Evolutionary conservation across 2,797 vertebrate species (phyloP).

Genomic region (Peromyscus nudipes): DNA sequence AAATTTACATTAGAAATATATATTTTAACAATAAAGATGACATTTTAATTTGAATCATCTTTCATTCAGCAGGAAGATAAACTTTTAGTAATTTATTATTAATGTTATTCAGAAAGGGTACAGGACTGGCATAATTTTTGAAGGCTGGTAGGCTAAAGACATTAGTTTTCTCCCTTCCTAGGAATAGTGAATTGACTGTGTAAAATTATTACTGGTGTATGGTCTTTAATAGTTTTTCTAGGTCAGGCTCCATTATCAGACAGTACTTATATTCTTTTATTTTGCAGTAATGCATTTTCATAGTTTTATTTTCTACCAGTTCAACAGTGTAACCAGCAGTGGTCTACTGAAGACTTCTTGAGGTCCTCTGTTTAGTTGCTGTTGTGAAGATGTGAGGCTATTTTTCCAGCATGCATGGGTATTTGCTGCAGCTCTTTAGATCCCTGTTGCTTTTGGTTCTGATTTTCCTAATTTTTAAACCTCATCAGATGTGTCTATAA

Average conservation of each 20-base stretch:
- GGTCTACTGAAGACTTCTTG: neutral
- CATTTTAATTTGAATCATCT: constrained; percentile 77
- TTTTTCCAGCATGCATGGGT: neutral
- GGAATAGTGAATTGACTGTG: neutral
- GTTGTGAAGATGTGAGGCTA: neutral
- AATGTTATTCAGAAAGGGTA: constrained; percentile 69
- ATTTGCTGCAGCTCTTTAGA: neutral
- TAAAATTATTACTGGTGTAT: neutral
- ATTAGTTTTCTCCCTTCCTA: constrained; percentile 54
- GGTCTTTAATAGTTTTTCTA: neutral
- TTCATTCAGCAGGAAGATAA: constrained; percentile 72
- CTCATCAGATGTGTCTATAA: neutral
- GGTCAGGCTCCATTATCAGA: neutral
- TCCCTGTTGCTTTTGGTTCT: constrained; percentile 28
- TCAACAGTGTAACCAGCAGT: neutral
- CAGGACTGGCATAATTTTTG: constrained; percentile 50
- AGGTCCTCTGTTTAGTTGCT: neutral
- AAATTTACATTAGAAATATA: constrained; percentile 68
- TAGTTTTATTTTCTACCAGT: neutral
- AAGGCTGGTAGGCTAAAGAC: neutral
- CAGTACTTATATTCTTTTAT: neutral
- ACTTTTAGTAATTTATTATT: constrained; percentile 70
- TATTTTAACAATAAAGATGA: constrained; percentile 77
- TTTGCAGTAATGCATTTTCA: constrained; percentile 9
- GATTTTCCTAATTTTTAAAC: constrained; percentile 23